phyloP scores from a whole-genome alignment of 1,140 invertebrate species.

The Orchestia grillus region DNA sequence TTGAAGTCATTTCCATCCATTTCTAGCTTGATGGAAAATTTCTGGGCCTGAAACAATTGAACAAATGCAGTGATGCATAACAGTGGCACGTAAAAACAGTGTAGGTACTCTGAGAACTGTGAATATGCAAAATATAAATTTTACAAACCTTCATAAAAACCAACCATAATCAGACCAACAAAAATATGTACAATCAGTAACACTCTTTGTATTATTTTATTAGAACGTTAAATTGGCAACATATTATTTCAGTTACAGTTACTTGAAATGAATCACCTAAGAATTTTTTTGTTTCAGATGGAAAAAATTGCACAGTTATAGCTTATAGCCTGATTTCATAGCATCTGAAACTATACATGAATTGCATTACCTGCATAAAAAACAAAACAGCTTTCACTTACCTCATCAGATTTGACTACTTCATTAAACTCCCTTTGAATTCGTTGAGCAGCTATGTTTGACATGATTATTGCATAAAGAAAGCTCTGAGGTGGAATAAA shows the following conservation, averaged over 20 bases:
- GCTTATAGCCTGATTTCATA: no score
- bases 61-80: not conserved
- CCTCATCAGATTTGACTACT: slow-evolving; percentile 39
- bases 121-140: not conserved
- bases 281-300: not conserved
- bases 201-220: no score
- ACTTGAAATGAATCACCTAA: no score
- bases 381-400: not conserved
- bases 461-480: slow-evolving; percentile 8
- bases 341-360: not conserved
- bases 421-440: slow-evolving; percentile 47
- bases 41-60: slow-evolving; percentile 51
- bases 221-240: no score
- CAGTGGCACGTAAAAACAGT: not conserved
- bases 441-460: slow-evolving; percentile 41
- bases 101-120: not conserved
- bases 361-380: not conserved
- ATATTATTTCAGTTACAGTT: no score
- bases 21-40: slow-evolving; percentile 84
- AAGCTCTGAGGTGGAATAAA: not conserved
- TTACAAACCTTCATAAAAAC: no score
- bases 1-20: slow-evolving; percentile 92
- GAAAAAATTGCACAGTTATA: not conserved
- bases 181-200: not conserved
- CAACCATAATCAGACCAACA: no score